phyloP scores from a whole-genome alignment of 2,113 vertebrate genomes.

The Clupea harengus region DNA sequence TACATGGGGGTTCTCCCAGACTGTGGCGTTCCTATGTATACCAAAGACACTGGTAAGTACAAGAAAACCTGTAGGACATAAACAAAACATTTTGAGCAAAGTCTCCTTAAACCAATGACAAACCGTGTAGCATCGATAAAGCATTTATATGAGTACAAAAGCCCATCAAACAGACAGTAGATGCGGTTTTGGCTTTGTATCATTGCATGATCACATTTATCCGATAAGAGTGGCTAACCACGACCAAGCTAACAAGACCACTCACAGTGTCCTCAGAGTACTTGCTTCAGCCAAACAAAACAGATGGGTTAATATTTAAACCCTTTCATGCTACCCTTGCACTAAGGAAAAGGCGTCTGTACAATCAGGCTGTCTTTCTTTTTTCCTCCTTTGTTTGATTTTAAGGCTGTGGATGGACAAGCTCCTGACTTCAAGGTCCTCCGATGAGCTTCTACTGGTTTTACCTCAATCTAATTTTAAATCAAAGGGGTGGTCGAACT shows the following conservation, averaged over 20 bases:
- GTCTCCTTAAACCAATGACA: background rate
- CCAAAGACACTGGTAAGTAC: conserved; percentile 70
- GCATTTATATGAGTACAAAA: background rate
- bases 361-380: background rate
- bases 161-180: background rate
- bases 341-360: background rate
- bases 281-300: conserved; percentile 14
- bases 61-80: conserved; percentile 50
- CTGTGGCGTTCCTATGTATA: conserved; percentile 70
- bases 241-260: background rate
- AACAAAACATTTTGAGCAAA: background rate
- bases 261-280: background rate
- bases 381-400: too few relatives aligned
- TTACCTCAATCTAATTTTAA: too few relatives aligned
- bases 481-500: too few relatives aligned
- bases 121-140: background rate
- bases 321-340: background rate
- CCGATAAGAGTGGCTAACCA: background rate
- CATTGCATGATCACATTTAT: background rate
- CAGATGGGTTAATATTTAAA: conserved; percentile 40
- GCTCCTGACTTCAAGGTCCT: too few relatives aligned
- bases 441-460: too few relatives aligned
- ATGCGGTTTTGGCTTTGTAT: background rate
- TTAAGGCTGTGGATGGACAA: too few relatives aligned
- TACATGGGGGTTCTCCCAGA: conserved; percentile 79